Evolutionary conservation across 2,888 invertebrate species (phyloP).

Genomic region (Cataglyphis albicans): DNA sequence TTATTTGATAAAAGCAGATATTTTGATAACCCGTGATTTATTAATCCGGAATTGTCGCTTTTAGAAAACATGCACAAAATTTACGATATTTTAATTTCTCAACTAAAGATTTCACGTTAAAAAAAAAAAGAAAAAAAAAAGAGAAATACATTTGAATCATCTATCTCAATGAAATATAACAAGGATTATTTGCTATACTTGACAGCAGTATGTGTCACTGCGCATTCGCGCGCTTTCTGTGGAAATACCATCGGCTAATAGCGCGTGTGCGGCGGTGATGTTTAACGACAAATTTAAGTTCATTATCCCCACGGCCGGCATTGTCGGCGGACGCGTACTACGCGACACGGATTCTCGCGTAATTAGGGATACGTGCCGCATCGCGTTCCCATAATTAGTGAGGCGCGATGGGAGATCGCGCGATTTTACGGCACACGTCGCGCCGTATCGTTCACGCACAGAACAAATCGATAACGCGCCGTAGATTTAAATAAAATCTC

Average conservation of each 20-base stretch:
- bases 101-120: background rate
- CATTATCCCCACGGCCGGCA: slow-evolving; percentile 40
- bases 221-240: slow-evolving; percentile 29
- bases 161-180: background rate
- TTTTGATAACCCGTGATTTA: slow-evolving; percentile 14
- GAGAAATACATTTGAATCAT: background rate
- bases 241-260: slow-evolving; percentile 35
- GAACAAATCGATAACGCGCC: slow-evolving; percentile 44
- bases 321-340: slow-evolving; percentile 37
- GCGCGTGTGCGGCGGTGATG: slow-evolving; percentile 20
- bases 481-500: slow-evolving; percentile 49
- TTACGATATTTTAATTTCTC: background rate
- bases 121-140: background rate
- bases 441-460: slow-evolving; percentile 19
- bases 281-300: slow-evolving; percentile 55
- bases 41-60: slow-evolving; percentile 29
- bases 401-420: slow-evolving; percentile 6
- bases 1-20: slow-evolving; percentile 21
- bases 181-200: background rate
- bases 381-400: slow-evolving; percentile 48
- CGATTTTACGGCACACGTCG: slow-evolving; percentile 25
- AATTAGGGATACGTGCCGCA: slow-evolving; percentile 47
- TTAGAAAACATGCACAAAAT: background rate
- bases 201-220: background rate
- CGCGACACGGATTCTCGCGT: slow-evolving; percentile 46